Evolutionary conservation across 2,888 invertebrate genomes (phyloP).

Genomic region (Acleris laterana): DNA sequence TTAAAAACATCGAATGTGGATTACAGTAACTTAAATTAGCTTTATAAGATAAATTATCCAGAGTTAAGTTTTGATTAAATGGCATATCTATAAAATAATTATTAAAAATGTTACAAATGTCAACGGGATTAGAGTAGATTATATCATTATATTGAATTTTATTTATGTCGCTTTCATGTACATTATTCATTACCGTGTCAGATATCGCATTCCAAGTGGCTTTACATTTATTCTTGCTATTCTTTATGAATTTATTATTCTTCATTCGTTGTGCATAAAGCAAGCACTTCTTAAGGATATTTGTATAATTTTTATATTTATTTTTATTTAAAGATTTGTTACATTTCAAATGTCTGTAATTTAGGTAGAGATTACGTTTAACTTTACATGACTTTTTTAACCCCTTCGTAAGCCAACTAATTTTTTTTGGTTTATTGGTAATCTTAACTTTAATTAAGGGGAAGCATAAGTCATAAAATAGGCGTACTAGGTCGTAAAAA

Average conservation of each 20-base stretch:
- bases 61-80: too few relatives aligned
- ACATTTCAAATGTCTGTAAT: neutral
- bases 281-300: neutral
- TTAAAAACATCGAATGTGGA: too few relatives aligned
- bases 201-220: conserved; percentile 1
- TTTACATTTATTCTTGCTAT: neutral
- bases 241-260: neutral
- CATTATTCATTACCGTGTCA: neutral
- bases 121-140: neutral
- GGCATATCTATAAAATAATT: too few relatives aligned
- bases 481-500: too few relatives aligned
- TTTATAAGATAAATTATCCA: too few relatives aligned
- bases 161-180: neutral
- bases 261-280: neutral
- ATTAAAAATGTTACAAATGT: too few relatives aligned
- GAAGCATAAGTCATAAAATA: neutral
- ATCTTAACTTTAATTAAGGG: neutral
- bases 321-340: neutral
- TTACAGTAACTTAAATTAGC: too few relatives aligned
- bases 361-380: neutral
- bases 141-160: neutral
- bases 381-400: neutral
- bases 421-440: neutral
- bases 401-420: neutral
- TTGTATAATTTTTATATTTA: neutral